A percentile compares a stretch with the other conserved stretches of the same genome.
phyloP scores from a whole-genome alignment of 2,113 vertebrate species.

The Melanerpes aurifrons region DNA sequence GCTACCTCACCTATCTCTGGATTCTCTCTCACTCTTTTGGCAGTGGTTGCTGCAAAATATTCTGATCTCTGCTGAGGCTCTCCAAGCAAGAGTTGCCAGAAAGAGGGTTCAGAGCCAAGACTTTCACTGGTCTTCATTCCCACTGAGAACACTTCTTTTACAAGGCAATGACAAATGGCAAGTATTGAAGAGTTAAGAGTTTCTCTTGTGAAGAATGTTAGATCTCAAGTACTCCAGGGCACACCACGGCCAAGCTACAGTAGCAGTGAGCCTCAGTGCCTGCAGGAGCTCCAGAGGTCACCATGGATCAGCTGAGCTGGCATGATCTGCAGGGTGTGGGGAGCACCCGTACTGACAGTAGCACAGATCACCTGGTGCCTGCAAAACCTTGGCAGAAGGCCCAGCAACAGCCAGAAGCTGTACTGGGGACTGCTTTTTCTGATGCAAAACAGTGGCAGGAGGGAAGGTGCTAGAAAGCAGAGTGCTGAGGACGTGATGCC shows the following conservation, averaged over 20 bases:
- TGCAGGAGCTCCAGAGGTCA: neutral
- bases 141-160: neutral
- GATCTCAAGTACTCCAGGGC: neutral
- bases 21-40: neutral
- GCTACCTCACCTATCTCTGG: neutral
- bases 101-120: neutral
- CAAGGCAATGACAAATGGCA: neutral
- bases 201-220: neutral
- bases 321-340: neutral
- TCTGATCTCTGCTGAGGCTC: neutral
- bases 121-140: neutral
- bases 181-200: neutral
- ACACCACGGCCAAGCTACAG: neutral
- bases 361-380: neutral
- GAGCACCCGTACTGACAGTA: neutral
- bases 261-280: neutral
- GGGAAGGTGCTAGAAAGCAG: neutral
- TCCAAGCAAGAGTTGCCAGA: neutral
- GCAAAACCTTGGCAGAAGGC: rapidly evolving
- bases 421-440: neutral
- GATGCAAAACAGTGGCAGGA: neutral
- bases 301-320: neutral
- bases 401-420: neutral
- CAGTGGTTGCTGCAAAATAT: neutral
- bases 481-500: neutral